Evolutionary conservation across 2,113 vertebrate species (phyloP), one percentile per base, ranked within the genome.

Genomic region (Apteryx owenii): DNA sequence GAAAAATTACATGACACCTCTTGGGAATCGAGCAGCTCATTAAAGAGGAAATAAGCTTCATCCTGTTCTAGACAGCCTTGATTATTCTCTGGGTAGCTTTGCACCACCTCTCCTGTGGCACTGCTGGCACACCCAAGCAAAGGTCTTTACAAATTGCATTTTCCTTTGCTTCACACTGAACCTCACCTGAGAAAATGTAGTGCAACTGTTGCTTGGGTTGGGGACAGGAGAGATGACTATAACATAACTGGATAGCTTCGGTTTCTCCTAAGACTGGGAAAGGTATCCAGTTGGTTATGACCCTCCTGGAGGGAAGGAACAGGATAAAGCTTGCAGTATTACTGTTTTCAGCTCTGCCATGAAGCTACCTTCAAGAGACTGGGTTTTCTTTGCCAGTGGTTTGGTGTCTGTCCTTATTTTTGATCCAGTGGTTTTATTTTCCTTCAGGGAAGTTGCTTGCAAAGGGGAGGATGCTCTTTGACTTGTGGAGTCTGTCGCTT

Each of bases 201-300:
- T 29, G 10, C 29, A 0, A 2, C 31, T 14, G 6, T 8, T 71
- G 73, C 42, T 42, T 0, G 10, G 12, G 2, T 2, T 61, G 38
- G 61, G 19, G 8, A 1, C 31, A 38, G 53, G 36, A 71, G 12
- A 2, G 9, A 16, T 1, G 3, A 17, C 13, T 13, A 2, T 15
- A 20, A 46, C 18, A 3, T 15, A 56, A 29, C 19, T 36, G 21
- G n/a, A 12, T 26, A 64, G 46, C n/a, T 38, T 14, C 19, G 28
- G 46, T n/a, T n/a, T 31, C 51, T 12, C 25, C 26, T 21, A 23
- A 44, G 51, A 4, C 42, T 36, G 20, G 15, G 18, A 5, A 33
- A 10, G 20, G 23, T 14, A 11, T 78, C 42, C 10, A 3, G 22
- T 7, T 56, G 58, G 5, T 12, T 66, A 0, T 26, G 38, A 10